Base-by-base conservation (phyloP, 2,797 vertebrate genomes). In the Gobionotothen gibberifrons region DNA sequence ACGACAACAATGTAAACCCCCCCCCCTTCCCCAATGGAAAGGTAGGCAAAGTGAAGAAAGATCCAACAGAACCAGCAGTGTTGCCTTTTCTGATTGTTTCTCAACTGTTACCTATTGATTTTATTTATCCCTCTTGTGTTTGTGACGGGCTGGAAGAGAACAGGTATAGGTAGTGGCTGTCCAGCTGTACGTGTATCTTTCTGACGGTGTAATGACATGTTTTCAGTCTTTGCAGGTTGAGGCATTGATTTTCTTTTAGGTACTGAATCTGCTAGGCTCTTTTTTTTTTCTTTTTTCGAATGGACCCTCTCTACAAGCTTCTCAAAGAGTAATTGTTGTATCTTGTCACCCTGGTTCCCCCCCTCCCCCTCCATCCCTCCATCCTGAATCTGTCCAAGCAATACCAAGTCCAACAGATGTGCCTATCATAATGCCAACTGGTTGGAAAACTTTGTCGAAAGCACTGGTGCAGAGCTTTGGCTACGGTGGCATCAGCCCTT, bases 51-150 rank as follows among this genome's bases (percentile, higher is more conserved):
- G 82, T 63, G 86, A 84, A 80, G 87, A 90, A 87, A 89, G 90
- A 90, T 90, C 90, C 90, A 92, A 91, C 92, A 91, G 91, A 93
- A 93, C 93, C 93, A 94, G 93, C 94, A 95, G 93, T 94, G 94
- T 95, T 95, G 94, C 94, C 92, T 94, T 94, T 93, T 93, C 81
- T 92, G 90, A 94, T 94, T 84, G 86, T 94, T 93, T 92, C 88
- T 93, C 93, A 90, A 83, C 89, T 92, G 89, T 93, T 92, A 90
- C 88, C 92, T 86, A 80, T 94, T 90, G 74, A 86, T 93, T 91
- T 92, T 85, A 89, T 86, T 90, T 90, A 82, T 89, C 89, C 88
- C 89, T 88, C 84, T 84, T 90, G 86, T 90, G 90, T 89, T 93
- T 82, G 80, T 87, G 88, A 84, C 83, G 84, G 85, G 83, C 85